phyloP scores from a whole-genome alignment of 2,113 vertebrate genomes.

The Pelusios castaneus region DNA sequence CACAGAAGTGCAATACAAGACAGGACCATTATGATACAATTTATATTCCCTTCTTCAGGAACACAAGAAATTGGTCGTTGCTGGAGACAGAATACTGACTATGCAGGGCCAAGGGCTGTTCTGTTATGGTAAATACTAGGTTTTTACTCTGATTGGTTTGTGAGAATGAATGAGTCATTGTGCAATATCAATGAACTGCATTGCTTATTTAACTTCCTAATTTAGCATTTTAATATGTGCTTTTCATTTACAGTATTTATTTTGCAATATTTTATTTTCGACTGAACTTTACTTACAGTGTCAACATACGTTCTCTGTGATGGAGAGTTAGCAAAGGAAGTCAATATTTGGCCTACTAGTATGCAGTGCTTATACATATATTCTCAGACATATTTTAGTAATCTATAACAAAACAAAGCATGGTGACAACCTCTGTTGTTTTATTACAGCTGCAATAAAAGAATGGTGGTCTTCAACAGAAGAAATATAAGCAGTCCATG shows the following conservation, averaged over 20 bases:
- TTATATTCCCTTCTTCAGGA: neutral
- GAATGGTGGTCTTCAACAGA: conserved; percentile 33
- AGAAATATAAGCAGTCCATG: conserved; percentile 31
- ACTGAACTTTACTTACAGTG: conserved; percentile 74
- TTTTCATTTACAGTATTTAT: conserved; percentile 74
- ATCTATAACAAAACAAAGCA: conserved; percentile 56
- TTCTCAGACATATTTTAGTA: conserved; percentile 42
- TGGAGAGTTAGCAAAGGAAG: conserved; percentile 62
- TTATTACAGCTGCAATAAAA: conserved; percentile 23
- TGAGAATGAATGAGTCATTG: conserved; percentile 73
- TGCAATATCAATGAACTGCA: conserved; percentile 74
- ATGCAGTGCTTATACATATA: conserved; percentile 55
- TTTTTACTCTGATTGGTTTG: conserved; percentile 63
- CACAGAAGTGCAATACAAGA: neutral
- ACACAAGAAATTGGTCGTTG: neutral
- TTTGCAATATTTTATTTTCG: conserved; percentile 75
- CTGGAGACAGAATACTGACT: neutral
- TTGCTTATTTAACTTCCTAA: conserved; percentile 71
- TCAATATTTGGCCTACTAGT: conserved; percentile 69
- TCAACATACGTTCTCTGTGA: conserved; percentile 68
- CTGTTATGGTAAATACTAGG: neutral
- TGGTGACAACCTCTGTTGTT: conserved; percentile 12
- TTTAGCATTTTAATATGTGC: conserved; percentile 78
- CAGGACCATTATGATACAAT: neutral
- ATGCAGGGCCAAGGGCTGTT: neutral